These are phyloP conservation scores for Phymorhynchus buccinoides DNA, from an alignment of 1,140 invertebrate species.

Conservation along the genomic window DNA sequence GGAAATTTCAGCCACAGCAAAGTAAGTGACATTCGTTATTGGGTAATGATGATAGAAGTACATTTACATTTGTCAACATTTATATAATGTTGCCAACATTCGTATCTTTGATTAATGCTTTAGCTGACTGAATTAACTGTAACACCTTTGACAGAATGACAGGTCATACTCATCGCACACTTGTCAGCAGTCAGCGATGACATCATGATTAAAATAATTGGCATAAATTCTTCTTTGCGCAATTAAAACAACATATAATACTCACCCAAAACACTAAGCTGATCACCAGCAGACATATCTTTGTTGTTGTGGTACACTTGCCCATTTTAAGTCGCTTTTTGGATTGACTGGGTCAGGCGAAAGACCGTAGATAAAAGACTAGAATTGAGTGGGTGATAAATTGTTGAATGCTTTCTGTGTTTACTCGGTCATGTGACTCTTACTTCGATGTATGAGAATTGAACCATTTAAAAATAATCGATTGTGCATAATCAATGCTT, in stretches of 20 bases:
- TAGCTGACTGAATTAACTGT: too few relatives aligned
- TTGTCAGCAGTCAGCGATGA: background rate
- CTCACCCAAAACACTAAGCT: conserved; percentile 59
- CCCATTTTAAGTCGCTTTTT: conserved; percentile 39
- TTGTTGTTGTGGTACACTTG: conserved; percentile 54
- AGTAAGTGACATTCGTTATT: too few relatives aligned
- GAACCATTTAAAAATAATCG: conserved; percentile 36
- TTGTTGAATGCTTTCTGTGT: conserved; percentile 12
- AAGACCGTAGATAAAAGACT: background rate
- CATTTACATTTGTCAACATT: too few relatives aligned
- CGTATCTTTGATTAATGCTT: too few relatives aligned
- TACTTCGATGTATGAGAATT: conserved; percentile 11
- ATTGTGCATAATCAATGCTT: conserved; percentile 26
- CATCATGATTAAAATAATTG: background rate
- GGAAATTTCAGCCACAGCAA: too few relatives aligned
- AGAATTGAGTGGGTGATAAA: background rate
- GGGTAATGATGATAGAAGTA: too few relatives aligned
- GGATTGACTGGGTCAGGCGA: background rate
- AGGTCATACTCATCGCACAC: too few relatives aligned
- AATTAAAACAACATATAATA: background rate
- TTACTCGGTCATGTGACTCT: conserved; percentile 28
- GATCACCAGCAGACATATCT: conserved; percentile 51
- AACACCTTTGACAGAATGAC: too few relatives aligned
- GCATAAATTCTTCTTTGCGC: background rate
- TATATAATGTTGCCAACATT: too few relatives aligned